Conservation (phyloP, 2,797 vertebrate species). For the Capromys pilorides region DNA sequence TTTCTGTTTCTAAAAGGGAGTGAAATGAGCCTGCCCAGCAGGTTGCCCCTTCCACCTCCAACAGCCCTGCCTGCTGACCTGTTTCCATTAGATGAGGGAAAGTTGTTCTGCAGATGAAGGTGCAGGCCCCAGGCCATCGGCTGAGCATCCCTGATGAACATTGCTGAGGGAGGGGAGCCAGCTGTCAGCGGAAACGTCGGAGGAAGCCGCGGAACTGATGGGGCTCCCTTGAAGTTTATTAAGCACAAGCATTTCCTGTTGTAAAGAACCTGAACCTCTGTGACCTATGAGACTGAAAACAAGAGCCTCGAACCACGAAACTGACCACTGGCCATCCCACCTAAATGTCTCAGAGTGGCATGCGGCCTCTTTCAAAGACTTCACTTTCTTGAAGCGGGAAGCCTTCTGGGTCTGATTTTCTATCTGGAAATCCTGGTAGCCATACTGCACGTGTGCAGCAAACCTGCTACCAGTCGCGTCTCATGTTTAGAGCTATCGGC, state of each 20-base stretch:
- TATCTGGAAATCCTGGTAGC: background rate
- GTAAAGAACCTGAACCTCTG: conserved; percentile 1
- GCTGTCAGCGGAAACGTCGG: conserved; percentile 23
- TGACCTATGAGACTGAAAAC: conserved; percentile 18
- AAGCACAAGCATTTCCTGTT: conserved; percentile 34
- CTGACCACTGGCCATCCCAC: background rate
- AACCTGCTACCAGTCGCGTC: background rate
- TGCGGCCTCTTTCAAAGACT: background rate
- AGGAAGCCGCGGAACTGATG: conserved; percentile 14
- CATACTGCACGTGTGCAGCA: background rate
- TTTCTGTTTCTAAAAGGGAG: background rate
- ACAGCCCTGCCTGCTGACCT: background rate
- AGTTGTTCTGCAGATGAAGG: background rate
- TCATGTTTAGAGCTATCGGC: conserved; percentile 19
- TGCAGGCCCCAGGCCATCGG: background rate
- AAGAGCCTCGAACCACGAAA: background rate
- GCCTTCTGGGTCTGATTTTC: background rate
- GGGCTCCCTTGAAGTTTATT: conserved; percentile 42
- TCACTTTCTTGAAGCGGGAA: background rate
- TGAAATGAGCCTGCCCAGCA: background rate
- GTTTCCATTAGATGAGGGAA: conserved; percentile 25
- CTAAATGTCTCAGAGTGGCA: conserved; percentile 40
- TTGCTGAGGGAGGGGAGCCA: background rate
- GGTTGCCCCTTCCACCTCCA: background rate
- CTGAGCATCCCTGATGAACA: background rate